Percentiles rank a stretch among this genome's conserved stretches.
Evolutionary conservation across 1,140 invertebrate species (phyloP).

Genomic region (Aphaenogaster ashmeadi): DNA sequence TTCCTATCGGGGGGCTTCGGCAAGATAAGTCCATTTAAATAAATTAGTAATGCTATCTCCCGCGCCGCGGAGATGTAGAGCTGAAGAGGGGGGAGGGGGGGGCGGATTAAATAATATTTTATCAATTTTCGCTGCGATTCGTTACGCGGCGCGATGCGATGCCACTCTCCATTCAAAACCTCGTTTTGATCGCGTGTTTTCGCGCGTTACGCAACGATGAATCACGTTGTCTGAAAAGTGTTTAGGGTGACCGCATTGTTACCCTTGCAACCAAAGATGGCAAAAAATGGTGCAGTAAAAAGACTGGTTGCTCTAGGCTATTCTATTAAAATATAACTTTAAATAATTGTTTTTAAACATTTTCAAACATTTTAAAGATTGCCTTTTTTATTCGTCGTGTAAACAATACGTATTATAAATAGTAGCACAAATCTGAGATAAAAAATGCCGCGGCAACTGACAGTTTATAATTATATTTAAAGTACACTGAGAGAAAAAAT

Average conservation of each 20-base stretch:
- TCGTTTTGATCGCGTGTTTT: slow-evolving; percentile 59
- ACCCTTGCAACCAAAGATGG: neutral
- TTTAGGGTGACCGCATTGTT: slow-evolving; percentile 34
- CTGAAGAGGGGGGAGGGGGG: slow-evolving; percentile 62
- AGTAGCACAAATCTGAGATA: neutral
- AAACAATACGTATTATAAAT: neutral
- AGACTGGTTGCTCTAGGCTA: neutral
- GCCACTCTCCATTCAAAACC: slow-evolving; percentile 57
- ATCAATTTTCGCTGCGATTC: slow-evolving; percentile 87
- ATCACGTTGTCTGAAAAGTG: slow-evolving; percentile 51
- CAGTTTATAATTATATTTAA: neutral
- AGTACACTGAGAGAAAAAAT: too few relatives aligned
- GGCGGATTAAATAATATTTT: slow-evolving; percentile 87
- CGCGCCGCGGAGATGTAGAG: slow-evolving; percentile 67
- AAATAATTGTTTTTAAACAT: neutral
- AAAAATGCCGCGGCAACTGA: neutral
- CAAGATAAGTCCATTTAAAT: slow-evolving; percentile 88
- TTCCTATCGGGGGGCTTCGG: slow-evolving; percentile 86
- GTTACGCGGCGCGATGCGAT: slow-evolving; percentile 71
- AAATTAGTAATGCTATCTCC: slow-evolving; percentile 87
- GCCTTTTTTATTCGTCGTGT: neutral
- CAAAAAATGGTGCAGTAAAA: neutral
- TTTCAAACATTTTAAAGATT: neutral
- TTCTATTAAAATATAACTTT: neutral
- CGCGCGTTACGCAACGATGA: slow-evolving; percentile 64